These are phyloP conservation scores for Aulostomus chinensis DNA, from an alignment of 2,797 vertebrate genomes.

Conservation along the genomic window DNA sequence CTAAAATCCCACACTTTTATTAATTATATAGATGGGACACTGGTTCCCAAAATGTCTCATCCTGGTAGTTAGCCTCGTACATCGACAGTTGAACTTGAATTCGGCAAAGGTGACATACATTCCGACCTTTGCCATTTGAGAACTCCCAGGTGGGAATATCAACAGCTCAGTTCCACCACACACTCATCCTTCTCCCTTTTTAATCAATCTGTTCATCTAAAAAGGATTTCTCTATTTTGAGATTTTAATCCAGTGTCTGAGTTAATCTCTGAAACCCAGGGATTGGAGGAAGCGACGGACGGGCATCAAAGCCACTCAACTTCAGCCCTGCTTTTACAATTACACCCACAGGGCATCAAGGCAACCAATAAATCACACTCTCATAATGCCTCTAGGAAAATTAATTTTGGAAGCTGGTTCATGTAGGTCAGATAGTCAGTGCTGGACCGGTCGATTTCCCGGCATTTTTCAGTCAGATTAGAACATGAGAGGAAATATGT, in stretches of 20 bases:
- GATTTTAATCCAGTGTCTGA: conserved; percentile 79
- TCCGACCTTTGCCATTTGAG: conserved; percentile 7
- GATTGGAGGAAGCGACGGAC: conserved; percentile 67
- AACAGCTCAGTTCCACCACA: conserved; percentile 38
- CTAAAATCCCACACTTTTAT: too few relatives aligned
- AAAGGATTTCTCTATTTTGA: conserved; percentile 83
- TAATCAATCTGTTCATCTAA: conserved; percentile 77
- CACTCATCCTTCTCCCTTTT: conserved; percentile 60
- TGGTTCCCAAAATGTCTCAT: too few relatives aligned
- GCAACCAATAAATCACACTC: conserved; percentile 64
- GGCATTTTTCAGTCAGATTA: conserved; percentile 51
- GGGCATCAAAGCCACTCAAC: conserved; percentile 70
- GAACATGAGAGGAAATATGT: conserved; percentile 16
- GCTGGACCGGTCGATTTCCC: conserved; percentile 36
- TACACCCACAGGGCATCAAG: conserved; percentile 61
- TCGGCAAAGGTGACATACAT: too few relatives aligned
- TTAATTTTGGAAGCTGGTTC: conserved; percentile 67
- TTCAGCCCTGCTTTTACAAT: conserved; percentile 61
- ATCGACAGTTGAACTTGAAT: not conserved
- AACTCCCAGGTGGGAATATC: conserved; percentile 54
- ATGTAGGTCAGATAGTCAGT: conserved; percentile 71
- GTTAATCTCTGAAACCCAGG: conserved; percentile 78
- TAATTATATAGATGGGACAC: too few relatives aligned
- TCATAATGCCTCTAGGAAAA: conserved; percentile 77
- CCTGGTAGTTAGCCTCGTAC: too few relatives aligned